Conservation (phyloP, 2,113 vertebrate species). For the Thunnus maccoyii region DNA sequence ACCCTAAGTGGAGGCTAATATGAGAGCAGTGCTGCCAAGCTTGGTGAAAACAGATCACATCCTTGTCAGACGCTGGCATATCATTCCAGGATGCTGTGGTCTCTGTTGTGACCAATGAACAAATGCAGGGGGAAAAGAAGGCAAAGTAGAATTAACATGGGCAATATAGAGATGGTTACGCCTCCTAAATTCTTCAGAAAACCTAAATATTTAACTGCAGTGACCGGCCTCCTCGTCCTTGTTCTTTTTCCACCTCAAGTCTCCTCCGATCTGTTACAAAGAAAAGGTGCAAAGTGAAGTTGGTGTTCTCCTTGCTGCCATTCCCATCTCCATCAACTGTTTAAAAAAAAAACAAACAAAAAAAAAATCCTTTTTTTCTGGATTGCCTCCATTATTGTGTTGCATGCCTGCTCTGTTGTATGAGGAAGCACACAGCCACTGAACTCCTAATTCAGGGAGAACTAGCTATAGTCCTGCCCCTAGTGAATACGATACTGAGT, state of each 20-base stretch:
- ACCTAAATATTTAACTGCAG: neutral
- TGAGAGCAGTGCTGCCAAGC: conserved; percentile 20
- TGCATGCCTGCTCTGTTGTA: conserved; percentile 71
- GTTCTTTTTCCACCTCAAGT: conserved; percentile 12
- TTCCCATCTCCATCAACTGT: conserved; percentile 61
- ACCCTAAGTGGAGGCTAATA: conserved; percentile 40
- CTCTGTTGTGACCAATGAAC: conserved; percentile 62
- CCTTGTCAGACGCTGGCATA: conserved; percentile 54
- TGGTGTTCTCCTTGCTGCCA: conserved; percentile 39
- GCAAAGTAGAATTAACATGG: conserved; percentile 40
- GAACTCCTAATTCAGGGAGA: conserved; percentile 88
- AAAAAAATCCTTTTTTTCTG: conserved; percentile 14
- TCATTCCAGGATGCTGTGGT: conserved; percentile 72
- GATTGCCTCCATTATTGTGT: conserved; percentile 56
- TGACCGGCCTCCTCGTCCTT: conserved; percentile 17
- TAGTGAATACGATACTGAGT: conserved; percentile 85
- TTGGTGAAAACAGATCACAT: conserved; percentile 13
- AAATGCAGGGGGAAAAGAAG: conserved; percentile 40
- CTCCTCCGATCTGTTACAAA: conserved; percentile 5
- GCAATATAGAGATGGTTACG: conserved; percentile 58
- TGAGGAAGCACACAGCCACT: conserved; percentile 78
- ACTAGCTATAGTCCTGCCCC: conserved; percentile 88
- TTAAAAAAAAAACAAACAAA: conserved; percentile 6
- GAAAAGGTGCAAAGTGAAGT: conserved; percentile 23
- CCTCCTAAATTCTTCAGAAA: conserved; percentile 26